Evolutionary conservation across 2,888 invertebrate species (phyloP).

Genomic region (Stenchaetothrips biformis): DNA sequence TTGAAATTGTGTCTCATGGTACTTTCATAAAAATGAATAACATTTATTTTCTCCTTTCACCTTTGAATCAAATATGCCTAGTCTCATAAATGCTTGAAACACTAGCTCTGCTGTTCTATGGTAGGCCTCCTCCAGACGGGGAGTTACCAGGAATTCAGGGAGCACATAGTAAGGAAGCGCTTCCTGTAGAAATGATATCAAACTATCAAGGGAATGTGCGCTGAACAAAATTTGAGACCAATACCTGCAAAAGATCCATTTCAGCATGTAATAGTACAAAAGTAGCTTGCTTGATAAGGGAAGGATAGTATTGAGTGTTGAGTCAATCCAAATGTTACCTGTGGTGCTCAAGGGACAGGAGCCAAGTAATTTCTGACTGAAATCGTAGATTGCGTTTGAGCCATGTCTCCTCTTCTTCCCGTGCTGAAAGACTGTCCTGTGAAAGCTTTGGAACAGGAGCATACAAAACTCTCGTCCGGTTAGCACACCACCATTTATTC

Average conservation of each 20-base stretch:
- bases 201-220: constrained; percentile 51
- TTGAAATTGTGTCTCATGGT: neutral
- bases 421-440: constrained; percentile 49
- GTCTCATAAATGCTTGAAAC: constrained; percentile 66
- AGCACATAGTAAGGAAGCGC: constrained; percentile 63
- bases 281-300: no score
- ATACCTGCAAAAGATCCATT: constrained; percentile 51
- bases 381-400: constrained; percentile 56
- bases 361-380: constrained; percentile 62
- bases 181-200: constrained; percentile 67
- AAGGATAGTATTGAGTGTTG: neutral
- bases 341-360: constrained; percentile 62
- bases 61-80: constrained; percentile 73
- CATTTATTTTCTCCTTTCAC: constrained; percentile 45
- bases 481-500: constrained; percentile 55
- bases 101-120: constrained; percentile 54
- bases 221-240: constrained; percentile 65
- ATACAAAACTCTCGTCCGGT: constrained; percentile 55
- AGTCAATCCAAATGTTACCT: constrained; percentile 47
- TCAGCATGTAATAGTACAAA: constrained; percentile 16
- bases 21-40: constrained; percentile 22
- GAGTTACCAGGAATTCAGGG: constrained; percentile 46
- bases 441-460: constrained; percentile 50
- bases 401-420: constrained; percentile 63
- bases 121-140: constrained; percentile 54